phyloP scores from a whole-genome alignment of 2,888 invertebrate genomes.

The Seladonia tumulorum region DNA sequence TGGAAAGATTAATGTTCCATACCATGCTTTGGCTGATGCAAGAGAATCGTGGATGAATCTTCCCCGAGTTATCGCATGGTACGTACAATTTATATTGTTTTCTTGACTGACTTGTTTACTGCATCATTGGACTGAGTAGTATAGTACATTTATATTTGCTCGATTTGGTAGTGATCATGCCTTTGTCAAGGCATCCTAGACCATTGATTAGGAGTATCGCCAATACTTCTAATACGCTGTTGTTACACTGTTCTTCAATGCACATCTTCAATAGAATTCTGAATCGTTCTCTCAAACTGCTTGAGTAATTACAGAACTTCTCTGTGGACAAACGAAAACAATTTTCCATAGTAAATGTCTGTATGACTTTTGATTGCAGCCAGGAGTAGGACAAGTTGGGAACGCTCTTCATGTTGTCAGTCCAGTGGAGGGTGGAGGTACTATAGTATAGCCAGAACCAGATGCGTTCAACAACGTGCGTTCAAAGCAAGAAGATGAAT shows the following conservation, averaged over 20 bases:
- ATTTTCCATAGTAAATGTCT: slow-evolving; percentile 35
- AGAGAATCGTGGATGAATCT: slow-evolving; percentile 78
- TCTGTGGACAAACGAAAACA: not conserved
- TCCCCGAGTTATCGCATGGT: slow-evolving; percentile 80
- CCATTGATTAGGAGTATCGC: not conserved
- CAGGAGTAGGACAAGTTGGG: slow-evolving; percentile 78
- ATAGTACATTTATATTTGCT: slow-evolving; percentile 48
- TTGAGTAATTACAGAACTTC: slow-evolving; percentile 32
- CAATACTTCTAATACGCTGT: slow-evolving; percentile 26
- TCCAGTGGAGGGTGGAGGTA: slow-evolving; percentile 80
- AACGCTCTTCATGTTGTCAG: slow-evolving; percentile 78
- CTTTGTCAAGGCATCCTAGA: slow-evolving; percentile 14
- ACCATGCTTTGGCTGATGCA: slow-evolving; percentile 82
- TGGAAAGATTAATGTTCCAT: slow-evolving; percentile 78
- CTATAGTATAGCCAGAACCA: slow-evolving; percentile 80
- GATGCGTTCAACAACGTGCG: slow-evolving; percentile 46
- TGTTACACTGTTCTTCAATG: slow-evolving; percentile 33
- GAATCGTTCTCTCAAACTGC: slow-evolving; percentile 34
- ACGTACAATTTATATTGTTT: slow-evolving; percentile 78
- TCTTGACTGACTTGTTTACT: slow-evolving; percentile 60
- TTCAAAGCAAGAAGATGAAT: slow-evolving; percentile 56
- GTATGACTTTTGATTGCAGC: slow-evolving; percentile 70
- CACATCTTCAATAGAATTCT: slow-evolving; percentile 14
- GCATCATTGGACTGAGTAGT: slow-evolving; percentile 57
- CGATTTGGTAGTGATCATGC: slow-evolving; percentile 33